A percentile compares a stretch with the other conserved stretches of the same genome.
Evolutionary conservation across 2,113 vertebrate genomes (phyloP).

Genomic region (Zootoca vivipara): DNA sequence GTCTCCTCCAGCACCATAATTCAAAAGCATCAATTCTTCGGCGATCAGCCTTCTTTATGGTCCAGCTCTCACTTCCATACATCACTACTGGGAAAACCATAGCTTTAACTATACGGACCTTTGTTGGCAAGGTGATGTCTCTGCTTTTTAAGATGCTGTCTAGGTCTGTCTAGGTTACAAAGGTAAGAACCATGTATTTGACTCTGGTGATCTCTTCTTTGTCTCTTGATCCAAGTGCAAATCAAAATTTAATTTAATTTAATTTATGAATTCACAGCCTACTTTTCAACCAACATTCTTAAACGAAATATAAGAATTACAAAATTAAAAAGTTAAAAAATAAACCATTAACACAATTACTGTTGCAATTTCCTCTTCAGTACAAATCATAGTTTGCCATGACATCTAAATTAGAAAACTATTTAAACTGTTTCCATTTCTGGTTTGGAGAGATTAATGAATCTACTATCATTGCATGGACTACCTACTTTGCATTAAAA

Average conservation of each 20-base stretch:
- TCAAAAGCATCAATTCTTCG: too few relatives aligned
- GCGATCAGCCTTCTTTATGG: too few relatives aligned
- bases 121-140: too few relatives aligned
- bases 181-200: conserved; percentile 1
- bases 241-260: background rate
- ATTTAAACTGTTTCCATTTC: background rate
- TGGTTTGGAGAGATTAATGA: background rate
- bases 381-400: background rate
- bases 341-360: background rate
- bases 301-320: background rate
- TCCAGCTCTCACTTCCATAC: too few relatives aligned
- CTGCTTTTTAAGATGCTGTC: too few relatives aligned
- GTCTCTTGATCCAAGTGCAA: background rate
- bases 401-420: background rate
- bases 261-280: background rate
- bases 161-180: too few relatives aligned
- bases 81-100: too few relatives aligned
- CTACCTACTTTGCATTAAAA: background rate
- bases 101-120: too few relatives aligned
- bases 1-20: too few relatives aligned
- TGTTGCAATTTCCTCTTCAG: background rate
- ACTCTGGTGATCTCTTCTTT: background rate
- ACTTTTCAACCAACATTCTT: background rate
- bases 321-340: background rate
- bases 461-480: background rate